phyloP scores from a whole-genome alignment of 2,113 vertebrate species.

The Peucedramus taeniatus region DNA sequence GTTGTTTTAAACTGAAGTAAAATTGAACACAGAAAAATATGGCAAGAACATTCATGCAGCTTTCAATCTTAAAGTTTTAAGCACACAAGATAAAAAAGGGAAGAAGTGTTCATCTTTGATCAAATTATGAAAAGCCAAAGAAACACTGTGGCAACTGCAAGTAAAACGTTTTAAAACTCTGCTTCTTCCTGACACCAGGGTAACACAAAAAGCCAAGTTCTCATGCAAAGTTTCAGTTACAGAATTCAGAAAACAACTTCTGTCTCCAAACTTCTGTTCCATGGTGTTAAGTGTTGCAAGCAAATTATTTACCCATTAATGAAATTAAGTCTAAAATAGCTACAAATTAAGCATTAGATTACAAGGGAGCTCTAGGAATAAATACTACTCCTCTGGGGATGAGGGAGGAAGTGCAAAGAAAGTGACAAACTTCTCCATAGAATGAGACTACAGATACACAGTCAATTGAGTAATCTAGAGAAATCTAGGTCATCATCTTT shows the following conservation, averaged over 20 bases:
- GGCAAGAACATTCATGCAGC: neutral
- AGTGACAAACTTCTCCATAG: neutral
- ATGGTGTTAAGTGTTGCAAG: neutral
- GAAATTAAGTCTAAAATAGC: neutral
- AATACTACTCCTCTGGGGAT: neutral
- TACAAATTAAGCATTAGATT: neutral
- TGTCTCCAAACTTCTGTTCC: neutral
- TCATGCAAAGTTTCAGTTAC: neutral
- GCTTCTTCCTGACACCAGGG: neutral
- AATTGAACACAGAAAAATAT: neutral
- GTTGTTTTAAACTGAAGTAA: neutral
- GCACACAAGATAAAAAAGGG: neutral
- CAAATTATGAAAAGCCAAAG: neutral
- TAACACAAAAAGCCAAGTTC: neutral
- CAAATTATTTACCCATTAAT: neutral
- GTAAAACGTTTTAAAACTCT: neutral
- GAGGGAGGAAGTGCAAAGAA: neutral
- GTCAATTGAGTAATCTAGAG: neutral
- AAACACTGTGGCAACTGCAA: fast-evolving
- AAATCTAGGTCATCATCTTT: neutral
- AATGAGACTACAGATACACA: neutral
- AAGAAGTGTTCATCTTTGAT: neutral
- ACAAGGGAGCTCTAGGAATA: neutral
- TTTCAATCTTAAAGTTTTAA: neutral
- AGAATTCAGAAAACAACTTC: neutral